Percentiles rank a stretch among this genome's conserved stretches.
phyloP scores from a whole-genome alignment of 2,888 invertebrate genomes.

The Bombyx huttoni region DNA sequence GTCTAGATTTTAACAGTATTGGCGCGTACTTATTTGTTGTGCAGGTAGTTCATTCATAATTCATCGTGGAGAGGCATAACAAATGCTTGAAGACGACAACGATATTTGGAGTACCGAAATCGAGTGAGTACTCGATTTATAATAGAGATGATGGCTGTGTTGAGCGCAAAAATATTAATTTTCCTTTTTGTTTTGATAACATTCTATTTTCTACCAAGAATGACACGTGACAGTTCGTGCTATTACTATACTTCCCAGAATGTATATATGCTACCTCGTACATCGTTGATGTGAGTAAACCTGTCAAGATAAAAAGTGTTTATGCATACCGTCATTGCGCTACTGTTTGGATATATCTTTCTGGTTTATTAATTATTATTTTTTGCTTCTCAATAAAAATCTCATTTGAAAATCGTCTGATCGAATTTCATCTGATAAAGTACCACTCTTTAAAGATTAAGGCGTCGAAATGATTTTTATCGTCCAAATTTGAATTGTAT shows the following conservation, averaged over 20 bases:
- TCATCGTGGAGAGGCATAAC: neutral
- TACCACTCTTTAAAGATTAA: slow-evolving; percentile 1
- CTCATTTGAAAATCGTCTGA: neutral
- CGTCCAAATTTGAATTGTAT: slow-evolving; percentile 1
- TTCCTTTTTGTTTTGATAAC: neutral
- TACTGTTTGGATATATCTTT: slow-evolving; percentile 31
- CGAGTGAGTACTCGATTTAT: slow-evolving; percentile 37
- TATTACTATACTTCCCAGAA: slow-evolving; percentile 45
- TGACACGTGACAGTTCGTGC: slow-evolving; percentile 17
- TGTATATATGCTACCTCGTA: slow-evolving; percentile 42
- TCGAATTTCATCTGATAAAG: neutral
- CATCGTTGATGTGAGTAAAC: slow-evolving; percentile 42
- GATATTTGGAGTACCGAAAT: slow-evolving; percentile 42
- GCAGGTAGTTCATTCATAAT: neutral
- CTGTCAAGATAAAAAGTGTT: slow-evolving; percentile 63
- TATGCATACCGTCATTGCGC: slow-evolving; percentile 31
- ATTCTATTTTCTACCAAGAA: neutral
- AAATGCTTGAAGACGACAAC: slow-evolving; percentile 22
- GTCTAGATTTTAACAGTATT: neutral
- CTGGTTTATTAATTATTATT: neutral
- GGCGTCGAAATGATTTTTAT: neutral
- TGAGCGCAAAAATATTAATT: neutral
- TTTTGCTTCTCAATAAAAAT: neutral
- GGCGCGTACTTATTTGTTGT: neutral
- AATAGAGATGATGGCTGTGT: too few relatives aligned